A percentile compares a stretch with the other conserved stretches of the same genome.
These are phyloP conservation scores for Mormyrops boulengeri DNA, from an alignment of 2,797 vertebrate genomes.

Conservation along the genomic window DNA sequence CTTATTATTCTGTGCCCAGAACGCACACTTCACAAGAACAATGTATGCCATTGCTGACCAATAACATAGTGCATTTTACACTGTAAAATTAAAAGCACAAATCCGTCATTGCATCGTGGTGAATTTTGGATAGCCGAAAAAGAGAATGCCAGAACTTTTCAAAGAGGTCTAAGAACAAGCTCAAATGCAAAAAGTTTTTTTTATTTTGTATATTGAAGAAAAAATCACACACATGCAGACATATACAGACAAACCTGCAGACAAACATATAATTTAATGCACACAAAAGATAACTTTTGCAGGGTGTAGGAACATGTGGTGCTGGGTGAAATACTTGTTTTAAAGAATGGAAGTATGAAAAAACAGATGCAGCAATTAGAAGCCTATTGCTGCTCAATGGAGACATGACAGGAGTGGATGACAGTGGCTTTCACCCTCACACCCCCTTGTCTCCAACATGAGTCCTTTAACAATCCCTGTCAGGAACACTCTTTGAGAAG, in stretches of 20 bases:
- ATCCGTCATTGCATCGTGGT: constrained; percentile 3
- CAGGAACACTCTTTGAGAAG: constrained; percentile 89
- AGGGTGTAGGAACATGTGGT: constrained; percentile 75
- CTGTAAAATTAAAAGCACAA: constrained; percentile 19
- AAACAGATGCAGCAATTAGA: constrained; percentile 79
- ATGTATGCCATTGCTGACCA: constrained; percentile 23
- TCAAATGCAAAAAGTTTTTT: not conserved
- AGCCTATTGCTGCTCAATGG: constrained; percentile 78
- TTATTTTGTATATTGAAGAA: not conserved
- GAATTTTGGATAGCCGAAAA: not conserved
- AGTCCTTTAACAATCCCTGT: constrained; percentile 88
- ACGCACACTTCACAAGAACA: constrained; percentile 67
- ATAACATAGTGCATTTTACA: constrained; percentile 17
- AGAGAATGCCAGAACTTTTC: not conserved
- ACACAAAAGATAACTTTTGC: constrained; percentile 60
- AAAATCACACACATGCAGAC: not conserved
- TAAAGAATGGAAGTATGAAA: constrained; percentile 65
- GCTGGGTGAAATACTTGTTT: constrained; percentile 73
- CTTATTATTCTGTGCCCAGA: constrained; percentile 65
- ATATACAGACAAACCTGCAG: constrained; percentile 29
- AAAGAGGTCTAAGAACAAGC: not conserved
- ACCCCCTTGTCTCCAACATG: constrained; percentile 82
- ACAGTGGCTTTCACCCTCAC: constrained; percentile 88
- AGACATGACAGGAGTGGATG: constrained; percentile 85
- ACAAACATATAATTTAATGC: constrained; percentile 39